Evolutionary conservation across 92 coral and sea anemone species (phyloP).

Genomic region (Parazoanthus darwini): DNA sequence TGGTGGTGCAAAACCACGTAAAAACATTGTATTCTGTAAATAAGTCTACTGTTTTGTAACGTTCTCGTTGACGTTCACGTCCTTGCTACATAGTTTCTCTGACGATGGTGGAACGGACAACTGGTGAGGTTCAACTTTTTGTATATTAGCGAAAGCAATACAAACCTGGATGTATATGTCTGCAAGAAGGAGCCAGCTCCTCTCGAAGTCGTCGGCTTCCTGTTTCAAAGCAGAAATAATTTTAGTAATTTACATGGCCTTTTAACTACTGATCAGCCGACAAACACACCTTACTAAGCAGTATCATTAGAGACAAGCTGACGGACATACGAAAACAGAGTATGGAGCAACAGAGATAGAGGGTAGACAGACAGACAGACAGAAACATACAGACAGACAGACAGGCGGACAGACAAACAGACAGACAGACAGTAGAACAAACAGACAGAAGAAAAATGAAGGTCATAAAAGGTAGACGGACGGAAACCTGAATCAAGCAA

Average conservation of each 20-base stretch:
- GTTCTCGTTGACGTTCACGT: too few species aligned
- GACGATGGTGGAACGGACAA: background rate
- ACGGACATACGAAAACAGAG: background rate
- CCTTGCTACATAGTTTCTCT: too few species aligned
- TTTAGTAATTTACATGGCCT: background rate
- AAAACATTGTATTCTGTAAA: too few species aligned
- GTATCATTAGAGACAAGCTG: background rate
- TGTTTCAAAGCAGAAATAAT: conserved; percentile 13
- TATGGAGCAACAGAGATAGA: background rate
- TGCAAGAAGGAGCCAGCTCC: conserved; percentile 97
- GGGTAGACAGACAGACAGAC: background rate
- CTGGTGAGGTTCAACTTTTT: background rate
- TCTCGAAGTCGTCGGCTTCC: conserved; percentile 98
- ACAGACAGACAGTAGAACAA: background rate
- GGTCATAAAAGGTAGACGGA: background rate
- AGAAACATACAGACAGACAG: background rate
- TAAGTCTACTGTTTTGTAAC: too few species aligned
- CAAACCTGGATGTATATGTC: conserved; percentile 95
- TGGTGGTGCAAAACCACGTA: too few species aligned
- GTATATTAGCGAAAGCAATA: too few species aligned
- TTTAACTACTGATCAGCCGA: background rate
- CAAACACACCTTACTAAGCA: background rate
- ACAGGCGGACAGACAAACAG: background rate
- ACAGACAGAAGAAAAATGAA: background rate
- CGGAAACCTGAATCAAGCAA: background rate